These are phyloP conservation scores for Cheilosia variabilis DNA, from an alignment of 2,888 invertebrate species.

Conservation along the genomic window DNA sequence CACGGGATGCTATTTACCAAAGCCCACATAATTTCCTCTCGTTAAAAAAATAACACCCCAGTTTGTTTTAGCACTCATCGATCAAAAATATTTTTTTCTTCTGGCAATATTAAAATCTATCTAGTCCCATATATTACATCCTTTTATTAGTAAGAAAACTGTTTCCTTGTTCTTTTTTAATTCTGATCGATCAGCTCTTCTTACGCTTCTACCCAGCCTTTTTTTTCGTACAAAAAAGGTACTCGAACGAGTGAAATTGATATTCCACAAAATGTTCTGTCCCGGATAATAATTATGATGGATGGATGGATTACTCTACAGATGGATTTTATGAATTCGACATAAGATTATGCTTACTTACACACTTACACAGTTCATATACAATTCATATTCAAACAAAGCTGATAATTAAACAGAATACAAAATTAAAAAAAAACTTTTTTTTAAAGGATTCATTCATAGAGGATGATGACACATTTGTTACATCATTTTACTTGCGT, in stretches of 20 bases:
- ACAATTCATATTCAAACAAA: slow-evolving; percentile 11
- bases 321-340: slow-evolving; percentile 45
- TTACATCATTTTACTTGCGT: background rate
- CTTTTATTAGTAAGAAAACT: slow-evolving; percentile 31
- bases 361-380: slow-evolving; percentile 49
- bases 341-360: slow-evolving; percentile 44
- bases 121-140: slow-evolving; percentile 39
- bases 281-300: slow-evolving; percentile 58
- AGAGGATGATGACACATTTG: slow-evolving; percentile 51
- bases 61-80: slow-evolving; percentile 56
- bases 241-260: slow-evolving; percentile 23
- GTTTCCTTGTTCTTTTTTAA: slow-evolving; percentile 29
- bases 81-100: slow-evolving; percentile 43
- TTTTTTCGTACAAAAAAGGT: background rate
- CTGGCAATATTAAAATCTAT: slow-evolving; percentile 55
- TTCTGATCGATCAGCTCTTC: slow-evolving; percentile 59
- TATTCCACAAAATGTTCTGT: slow-evolving; percentile 44
- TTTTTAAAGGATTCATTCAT: slow-evolving; percentile 13
- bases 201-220: slow-evolving; percentile 9
- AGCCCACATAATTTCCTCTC: background rate
- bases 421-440: background rate
- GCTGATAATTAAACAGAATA: slow-evolving; percentile 42
- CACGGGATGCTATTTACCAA: slow-evolving; percentile 20
- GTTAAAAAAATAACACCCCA: slow-evolving; percentile 18
- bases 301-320: slow-evolving; percentile 66